These are phyloP conservation scores for Pitta sordida DNA, from an alignment of 2,113 vertebrate species.

Conservation along the genomic window DNA sequence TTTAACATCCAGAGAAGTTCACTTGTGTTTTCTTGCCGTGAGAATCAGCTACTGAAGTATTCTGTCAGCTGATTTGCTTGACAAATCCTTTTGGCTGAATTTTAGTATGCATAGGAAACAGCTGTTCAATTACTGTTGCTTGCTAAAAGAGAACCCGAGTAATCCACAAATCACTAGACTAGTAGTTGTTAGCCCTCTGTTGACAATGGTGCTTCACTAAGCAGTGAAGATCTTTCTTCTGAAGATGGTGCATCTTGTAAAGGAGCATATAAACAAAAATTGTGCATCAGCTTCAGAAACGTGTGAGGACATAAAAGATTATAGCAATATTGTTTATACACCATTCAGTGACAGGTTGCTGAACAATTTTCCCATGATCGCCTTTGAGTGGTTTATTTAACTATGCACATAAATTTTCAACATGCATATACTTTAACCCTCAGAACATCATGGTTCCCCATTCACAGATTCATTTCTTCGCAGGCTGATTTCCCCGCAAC, in stretches of 20 bases:
- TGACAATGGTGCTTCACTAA: background rate
- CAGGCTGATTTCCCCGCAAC: too few species aligned
- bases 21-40: background rate
- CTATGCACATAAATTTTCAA: background rate
- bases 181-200: background rate
- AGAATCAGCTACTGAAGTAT: background rate
- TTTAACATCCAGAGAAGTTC: background rate
- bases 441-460: too few species aligned
- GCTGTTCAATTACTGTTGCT: background rate
- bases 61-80: background rate
- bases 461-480: too few species aligned
- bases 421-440: too few species aligned
- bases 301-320: background rate
- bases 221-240: background rate
- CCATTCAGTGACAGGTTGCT: background rate
- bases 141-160: background rate
- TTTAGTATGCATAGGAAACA: background rate
- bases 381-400: background rate
- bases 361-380: background rate
- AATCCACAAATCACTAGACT: background rate
- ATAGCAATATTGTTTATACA: background rate
- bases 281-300: background rate
- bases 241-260: background rate
- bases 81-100: constrained; percentile 9
- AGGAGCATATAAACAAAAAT: background rate